Percentiles rank a stretch among this genome's conserved stretches.
Evolutionary conservation across 2,888 invertebrate species (phyloP).

Genomic region (Lasioglossum lativentre): DNA sequence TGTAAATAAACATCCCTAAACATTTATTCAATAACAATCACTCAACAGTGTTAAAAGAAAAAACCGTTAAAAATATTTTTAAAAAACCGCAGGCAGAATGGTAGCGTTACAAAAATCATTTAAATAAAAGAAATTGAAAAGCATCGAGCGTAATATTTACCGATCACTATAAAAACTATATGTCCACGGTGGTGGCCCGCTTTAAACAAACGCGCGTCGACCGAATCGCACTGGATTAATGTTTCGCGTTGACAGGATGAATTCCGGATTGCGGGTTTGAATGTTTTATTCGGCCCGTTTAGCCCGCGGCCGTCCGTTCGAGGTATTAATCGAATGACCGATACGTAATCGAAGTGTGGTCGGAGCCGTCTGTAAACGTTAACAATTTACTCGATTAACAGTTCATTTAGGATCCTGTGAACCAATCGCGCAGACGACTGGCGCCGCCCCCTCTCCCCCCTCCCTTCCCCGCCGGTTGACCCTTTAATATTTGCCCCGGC

Average conservation of each 20-base stretch:
- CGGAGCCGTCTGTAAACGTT: conserved; percentile 41
- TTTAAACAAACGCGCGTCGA: neutral
- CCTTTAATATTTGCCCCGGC: conserved; percentile 47
- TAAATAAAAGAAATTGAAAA: neutral
- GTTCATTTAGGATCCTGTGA: conserved; percentile 56
- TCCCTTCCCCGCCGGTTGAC: neutral
- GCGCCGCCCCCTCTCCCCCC: no score
- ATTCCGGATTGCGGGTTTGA: conserved; percentile 13
- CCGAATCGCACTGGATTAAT: conserved; percentile 1
- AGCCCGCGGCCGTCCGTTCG: neutral
- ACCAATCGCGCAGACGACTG: conserved; percentile 21
- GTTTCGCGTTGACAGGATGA: neutral
- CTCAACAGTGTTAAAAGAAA: no score
- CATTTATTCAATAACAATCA: no score
- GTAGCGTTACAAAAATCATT: no score
- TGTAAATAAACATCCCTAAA: no score
- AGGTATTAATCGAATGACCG: conserved; percentile 49
- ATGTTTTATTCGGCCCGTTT: conserved; percentile 40
- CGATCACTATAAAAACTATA: neutral
- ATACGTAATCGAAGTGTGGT: conserved; percentile 50
- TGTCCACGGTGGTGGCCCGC: no score
- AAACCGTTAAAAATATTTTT: no score
- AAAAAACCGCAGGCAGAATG: no score
- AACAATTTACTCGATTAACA: conserved; percentile 70
- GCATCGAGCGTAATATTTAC: neutral